A percentile compares a stretch with the other conserved stretches of the same genome.
Conservation (phyloP, 2,888 invertebrate genomes). For the Trichacis sp. region DNA sequence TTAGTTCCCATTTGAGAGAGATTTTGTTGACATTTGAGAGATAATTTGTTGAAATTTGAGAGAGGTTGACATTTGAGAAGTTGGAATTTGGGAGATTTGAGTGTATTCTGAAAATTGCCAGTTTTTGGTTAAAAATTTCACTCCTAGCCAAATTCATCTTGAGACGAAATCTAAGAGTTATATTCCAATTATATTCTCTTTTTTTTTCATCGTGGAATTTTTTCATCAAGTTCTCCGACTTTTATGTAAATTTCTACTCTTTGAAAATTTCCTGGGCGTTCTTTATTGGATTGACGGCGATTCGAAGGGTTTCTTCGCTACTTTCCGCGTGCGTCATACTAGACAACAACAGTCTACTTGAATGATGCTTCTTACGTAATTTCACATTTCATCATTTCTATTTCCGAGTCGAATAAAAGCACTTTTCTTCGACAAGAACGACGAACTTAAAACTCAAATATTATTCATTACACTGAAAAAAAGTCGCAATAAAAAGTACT, state of each 20-base stretch:
- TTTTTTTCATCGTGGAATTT: not conserved
- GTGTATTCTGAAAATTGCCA: too few relatives aligned
- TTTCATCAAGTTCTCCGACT: not conserved
- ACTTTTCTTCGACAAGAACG: not conserved
- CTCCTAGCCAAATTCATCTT: too few relatives aligned
- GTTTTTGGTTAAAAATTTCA: too few relatives aligned
- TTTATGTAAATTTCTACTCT: not conserved
- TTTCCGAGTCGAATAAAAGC: constrained; percentile 1
- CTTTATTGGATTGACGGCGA: not conserved
- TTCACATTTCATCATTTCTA: not conserved
- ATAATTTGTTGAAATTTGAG: too few relatives aligned
- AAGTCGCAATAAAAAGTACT: too few relatives aligned
- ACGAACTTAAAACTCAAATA: not conserved
- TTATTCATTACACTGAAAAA: not conserved
- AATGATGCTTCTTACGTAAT: not conserved
- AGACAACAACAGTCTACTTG: not conserved
- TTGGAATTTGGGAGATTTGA: too few relatives aligned
- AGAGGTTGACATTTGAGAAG: too few relatives aligned
- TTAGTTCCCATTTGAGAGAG: too few relatives aligned
- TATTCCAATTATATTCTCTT: too few relatives aligned
- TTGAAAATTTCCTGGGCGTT: not conserved
- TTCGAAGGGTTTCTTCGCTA: not conserved
- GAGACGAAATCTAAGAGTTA: too few relatives aligned
- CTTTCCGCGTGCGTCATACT: not conserved
- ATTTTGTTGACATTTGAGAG: too few relatives aligned